These are phyloP conservation scores for Eciton burchellii DNA, from an alignment of 1,140 invertebrate species.

Conservation along the genomic window DNA sequence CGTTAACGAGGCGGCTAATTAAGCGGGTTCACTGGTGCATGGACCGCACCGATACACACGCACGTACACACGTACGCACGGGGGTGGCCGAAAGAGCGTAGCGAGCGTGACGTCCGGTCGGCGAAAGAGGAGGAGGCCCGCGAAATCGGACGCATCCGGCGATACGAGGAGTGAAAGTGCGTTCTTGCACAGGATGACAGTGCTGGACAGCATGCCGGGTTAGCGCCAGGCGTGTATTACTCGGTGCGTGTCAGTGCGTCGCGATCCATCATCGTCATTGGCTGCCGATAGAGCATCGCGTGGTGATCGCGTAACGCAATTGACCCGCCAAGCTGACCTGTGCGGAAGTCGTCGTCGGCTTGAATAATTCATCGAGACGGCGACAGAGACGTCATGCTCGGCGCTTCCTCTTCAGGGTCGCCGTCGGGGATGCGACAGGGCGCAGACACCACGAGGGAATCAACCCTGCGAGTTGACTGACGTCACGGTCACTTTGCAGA, in stretches of 20 bases:
- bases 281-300: not conserved
- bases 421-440: slow-evolving; percentile 14
- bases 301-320: slow-evolving; percentile 13
- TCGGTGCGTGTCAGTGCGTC: slow-evolving; percentile 61
- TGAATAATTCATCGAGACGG: slow-evolving; percentile 63
- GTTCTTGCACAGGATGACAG: slow-evolving; percentile 70
- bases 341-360: slow-evolving; percentile 25
- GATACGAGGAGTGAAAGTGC: slow-evolving; percentile 81
- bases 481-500: slow-evolving; percentile 21
- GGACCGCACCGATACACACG: not conserved
- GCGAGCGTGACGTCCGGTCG: slow-evolving; percentile 41
- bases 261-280: slow-evolving; percentile 29
- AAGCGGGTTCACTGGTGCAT: slow-evolving; percentile 6
- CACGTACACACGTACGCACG: slow-evolving; percentile 8
- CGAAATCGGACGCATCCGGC: slow-evolving; percentile 70
- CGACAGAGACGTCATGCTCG: slow-evolving; percentile 60
- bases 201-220: slow-evolving; percentile 47
- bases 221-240: slow-evolving; percentile 53
- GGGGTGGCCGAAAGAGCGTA: slow-evolving; percentile 34
- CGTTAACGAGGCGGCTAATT: slow-evolving; percentile 32
- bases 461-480: slow-evolving; percentile 29
- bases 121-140: slow-evolving; percentile 39
- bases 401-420: slow-evolving; percentile 50
- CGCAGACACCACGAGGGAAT: slow-evolving; percentile 44
- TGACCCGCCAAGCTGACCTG: slow-evolving; percentile 8